Evolutionary conservation across 2,797 vertebrate genomes (phyloP).

Genomic region (Phoxinus dragarum): DNA sequence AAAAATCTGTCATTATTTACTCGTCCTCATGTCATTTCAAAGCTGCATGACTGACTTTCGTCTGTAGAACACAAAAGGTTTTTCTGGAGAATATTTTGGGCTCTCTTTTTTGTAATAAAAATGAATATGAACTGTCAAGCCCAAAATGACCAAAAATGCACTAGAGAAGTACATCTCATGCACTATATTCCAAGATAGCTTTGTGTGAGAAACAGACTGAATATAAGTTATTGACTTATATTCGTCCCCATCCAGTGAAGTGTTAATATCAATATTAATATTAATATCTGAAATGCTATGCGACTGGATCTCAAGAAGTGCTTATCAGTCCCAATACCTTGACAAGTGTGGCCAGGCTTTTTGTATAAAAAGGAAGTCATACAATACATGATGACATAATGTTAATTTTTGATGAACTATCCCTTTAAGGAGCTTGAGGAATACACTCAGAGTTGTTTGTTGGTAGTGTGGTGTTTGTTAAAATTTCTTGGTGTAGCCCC

Average conservation of each 20-base stretch:
- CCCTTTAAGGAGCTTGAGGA: background rate
- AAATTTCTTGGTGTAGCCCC: slow-evolving; percentile 2
- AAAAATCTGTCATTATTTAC: background rate
- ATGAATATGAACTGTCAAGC: background rate
- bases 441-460: background rate
- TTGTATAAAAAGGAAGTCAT: background rate
- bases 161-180: too few species aligned
- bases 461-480: slow-evolving; percentile 19
- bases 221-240: too few species aligned
- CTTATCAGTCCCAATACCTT: background rate
- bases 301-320: background rate
- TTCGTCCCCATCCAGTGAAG: too few species aligned
- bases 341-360: background rate
- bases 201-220: too few species aligned
- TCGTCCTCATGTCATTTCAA: too few species aligned
- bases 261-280: too few species aligned
- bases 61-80: too few species aligned
- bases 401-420: background rate
- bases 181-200: too few species aligned
- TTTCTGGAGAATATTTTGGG: too few species aligned
- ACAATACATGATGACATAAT: background rate
- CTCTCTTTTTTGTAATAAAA: background rate
- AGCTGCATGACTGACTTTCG: too few species aligned
- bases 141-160: too few species aligned
- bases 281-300: background rate